A percentile compares a stretch with the other conserved stretches of the same genome.
Conservation (phyloP, 1,140 invertebrate species). For the Calycopis cecrops region DNA sequence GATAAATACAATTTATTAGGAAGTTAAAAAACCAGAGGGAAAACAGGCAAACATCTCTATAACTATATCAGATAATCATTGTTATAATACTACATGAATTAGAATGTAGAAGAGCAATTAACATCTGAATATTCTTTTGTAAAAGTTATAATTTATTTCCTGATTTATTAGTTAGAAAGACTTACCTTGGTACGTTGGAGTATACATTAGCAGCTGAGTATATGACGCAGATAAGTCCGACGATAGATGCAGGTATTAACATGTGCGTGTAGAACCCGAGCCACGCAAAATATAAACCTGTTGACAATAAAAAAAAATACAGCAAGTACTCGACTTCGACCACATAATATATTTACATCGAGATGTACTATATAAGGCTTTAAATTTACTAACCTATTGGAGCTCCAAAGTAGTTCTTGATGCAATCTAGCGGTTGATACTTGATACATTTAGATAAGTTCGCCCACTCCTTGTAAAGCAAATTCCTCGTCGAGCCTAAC, state of each 20-base stretch:
- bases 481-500: slow-evolving; percentile 82
- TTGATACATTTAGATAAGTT: slow-evolving; percentile 86
- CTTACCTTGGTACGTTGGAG: slow-evolving; percentile 83
- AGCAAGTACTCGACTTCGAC: slow-evolving; percentile 14
- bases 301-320: slow-evolving; percentile 12
- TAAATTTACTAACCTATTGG: slow-evolving; percentile 90
- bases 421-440: slow-evolving; percentile 91
- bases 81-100: too few species aligned
- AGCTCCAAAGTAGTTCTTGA: slow-evolving; percentile 94
- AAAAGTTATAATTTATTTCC: too few species aligned
- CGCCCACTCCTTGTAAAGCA: slow-evolving; percentile 92
- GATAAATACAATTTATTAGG: too few species aligned
- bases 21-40: too few species aligned
- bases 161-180: too few species aligned
- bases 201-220: slow-evolving; percentile 86
- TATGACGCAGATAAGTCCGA: slow-evolving; percentile 88
- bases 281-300: slow-evolving; percentile 95
- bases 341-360: too few species aligned
- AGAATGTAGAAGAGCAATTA: too few species aligned
- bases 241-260: slow-evolving; percentile 89
- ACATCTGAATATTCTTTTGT: too few species aligned
- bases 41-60: too few species aligned
- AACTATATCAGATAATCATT: too few species aligned
- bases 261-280: slow-evolving; percentile 97
- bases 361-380: too few species aligned